Evolutionary conservation across 2,888 invertebrate species (phyloP).

Genomic region (Panorpa germanica): DNA sequence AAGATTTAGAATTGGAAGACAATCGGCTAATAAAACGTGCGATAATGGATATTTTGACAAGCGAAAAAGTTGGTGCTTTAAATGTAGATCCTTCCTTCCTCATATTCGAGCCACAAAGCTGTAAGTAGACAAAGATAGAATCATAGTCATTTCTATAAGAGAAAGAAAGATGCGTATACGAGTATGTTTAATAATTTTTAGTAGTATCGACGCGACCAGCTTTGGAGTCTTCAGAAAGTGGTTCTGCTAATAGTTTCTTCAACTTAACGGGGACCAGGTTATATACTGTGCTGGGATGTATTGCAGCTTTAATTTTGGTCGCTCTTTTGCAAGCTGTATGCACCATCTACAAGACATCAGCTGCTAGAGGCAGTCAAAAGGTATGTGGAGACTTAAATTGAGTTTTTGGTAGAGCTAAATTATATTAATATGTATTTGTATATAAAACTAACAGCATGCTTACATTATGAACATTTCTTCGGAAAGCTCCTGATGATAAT

Average conservation of each 20-base stretch:
- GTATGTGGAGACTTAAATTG: conserved; percentile 26
- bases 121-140: conserved; percentile 29
- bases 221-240: conserved; percentile 23
- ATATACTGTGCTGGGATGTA: conserved; percentile 67
- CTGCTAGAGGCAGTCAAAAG: conserved; percentile 42
- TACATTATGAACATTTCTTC: too few species aligned
- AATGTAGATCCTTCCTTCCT: conserved; percentile 67
- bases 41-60: conserved; percentile 46
- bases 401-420: too few species aligned
- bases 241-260: conserved; percentile 30
- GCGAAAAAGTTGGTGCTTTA: conserved; percentile 58
- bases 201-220: conserved; percentile 10
- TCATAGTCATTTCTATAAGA: neutral
- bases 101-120: conserved; percentile 46
- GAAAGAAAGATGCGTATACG: neutral
- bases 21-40: conserved; percentile 31
- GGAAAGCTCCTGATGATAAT: too few species aligned
- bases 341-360: conserved; percentile 53
- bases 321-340: conserved; percentile 70
- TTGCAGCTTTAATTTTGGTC: conserved; percentile 58
- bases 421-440: too few species aligned
- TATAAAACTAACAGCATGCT: too few species aligned
- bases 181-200: neutral
- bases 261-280: conserved; percentile 51
- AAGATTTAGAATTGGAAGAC: conserved; percentile 11